phyloP scores from a whole-genome alignment of 2,888 invertebrate genomes.

The Drosophila pegasa region DNA sequence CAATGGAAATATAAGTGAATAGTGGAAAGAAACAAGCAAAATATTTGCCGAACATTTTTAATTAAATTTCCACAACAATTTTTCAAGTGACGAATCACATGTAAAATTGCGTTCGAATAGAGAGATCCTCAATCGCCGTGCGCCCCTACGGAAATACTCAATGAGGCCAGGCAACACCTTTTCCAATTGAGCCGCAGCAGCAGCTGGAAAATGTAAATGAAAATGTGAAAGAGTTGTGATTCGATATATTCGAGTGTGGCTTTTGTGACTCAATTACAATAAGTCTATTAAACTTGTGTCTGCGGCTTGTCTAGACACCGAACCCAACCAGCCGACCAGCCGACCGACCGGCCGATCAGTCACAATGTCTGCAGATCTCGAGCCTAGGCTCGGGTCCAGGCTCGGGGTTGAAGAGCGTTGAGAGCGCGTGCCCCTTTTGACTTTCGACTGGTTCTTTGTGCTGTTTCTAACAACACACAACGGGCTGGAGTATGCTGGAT shows the following conservation, averaged over 20 bases:
- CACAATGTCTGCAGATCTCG: slow-evolving; percentile 44
- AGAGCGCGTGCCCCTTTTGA: slow-evolving; percentile 81
- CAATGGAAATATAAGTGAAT: slow-evolving; percentile 23
- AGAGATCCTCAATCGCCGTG: slow-evolving; percentile 7
- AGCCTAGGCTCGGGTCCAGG: slow-evolving; percentile 22
- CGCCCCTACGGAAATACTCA: slow-evolving; percentile 19
- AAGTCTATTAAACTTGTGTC: slow-evolving; percentile 79
- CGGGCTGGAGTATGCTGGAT: slow-evolving; percentile 15
- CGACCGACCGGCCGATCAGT: slow-evolving; percentile 37
- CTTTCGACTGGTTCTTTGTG: slow-evolving; percentile 71
- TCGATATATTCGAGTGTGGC: slow-evolving; percentile 70
- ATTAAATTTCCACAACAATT: slow-evolving; percentile 54
- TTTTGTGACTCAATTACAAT: slow-evolving; percentile 81
- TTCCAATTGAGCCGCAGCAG: slow-evolving; percentile 47
- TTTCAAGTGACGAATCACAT: slow-evolving; percentile 45
- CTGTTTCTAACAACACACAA: slow-evolving; percentile 60
- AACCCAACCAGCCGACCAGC: slow-evolving; percentile 7
- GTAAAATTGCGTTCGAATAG: slow-evolving; percentile 58
- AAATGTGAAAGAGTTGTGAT: slow-evolving; percentile 57
- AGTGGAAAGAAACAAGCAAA: slow-evolving; percentile 38
- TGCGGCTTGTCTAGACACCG: slow-evolving; percentile 70
- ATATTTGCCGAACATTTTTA: slow-evolving; percentile 60
- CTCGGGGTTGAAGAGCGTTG: slow-evolving; percentile 43
- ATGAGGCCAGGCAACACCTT: slow-evolving; percentile 44
- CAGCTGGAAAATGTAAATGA: slow-evolving; percentile 47